Base-by-base conservation (phyloP, 2,797 vertebrate species). In the Neomorphus geoffroyi region DNA sequence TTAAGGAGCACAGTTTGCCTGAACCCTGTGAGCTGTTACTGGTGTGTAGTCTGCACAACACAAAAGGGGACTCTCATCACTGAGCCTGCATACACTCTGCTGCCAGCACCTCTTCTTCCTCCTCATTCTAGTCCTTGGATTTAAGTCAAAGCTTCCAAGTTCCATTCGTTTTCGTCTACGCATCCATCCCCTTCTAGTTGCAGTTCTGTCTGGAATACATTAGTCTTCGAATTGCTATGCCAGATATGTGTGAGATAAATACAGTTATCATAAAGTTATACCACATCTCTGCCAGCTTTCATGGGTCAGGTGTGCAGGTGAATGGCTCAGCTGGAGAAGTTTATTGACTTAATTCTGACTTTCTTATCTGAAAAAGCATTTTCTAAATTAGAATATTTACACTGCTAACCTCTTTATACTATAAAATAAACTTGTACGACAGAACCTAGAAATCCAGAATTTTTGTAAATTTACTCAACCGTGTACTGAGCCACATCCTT, bases 321-420 rank as follows among this genome's bases (percentile, higher is more conserved):
- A 90, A 79, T 30, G 24, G n/a, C 73, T 79, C 57, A 26, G 60
- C 5, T 26, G n/a, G 46, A 73, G 62, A 85, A 5, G n/a, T 73
- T 62, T 32, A 54, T 39, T 87, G 13, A 16, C 48, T 92, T 81
- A 23, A 27, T 92, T 93, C 51, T 82, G 19, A 48, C 28, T 21
- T 41, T 89, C 64, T 51, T 67, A 64, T 65, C 64, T 51, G 22
- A 84, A 92, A 37, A 46, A 90, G 13, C 12, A n/a, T 72, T 92
- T 90, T 80, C 39, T 82, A 86, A 83, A 90, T 86, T 86, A 74
- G 78, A 88, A 83, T 32, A 51, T 58, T 83, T 72, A 13, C 15
- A 78, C 65, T 85, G 21, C 28, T 87, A 39, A 92, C 13, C 4
- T 69, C 37, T 78, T 80, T 12, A 22, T 74, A 43, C 11, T 46